Base-by-base conservation (phyloP, 1,140 invertebrate species). In the Caenorhabditis inopinata region DNA sequence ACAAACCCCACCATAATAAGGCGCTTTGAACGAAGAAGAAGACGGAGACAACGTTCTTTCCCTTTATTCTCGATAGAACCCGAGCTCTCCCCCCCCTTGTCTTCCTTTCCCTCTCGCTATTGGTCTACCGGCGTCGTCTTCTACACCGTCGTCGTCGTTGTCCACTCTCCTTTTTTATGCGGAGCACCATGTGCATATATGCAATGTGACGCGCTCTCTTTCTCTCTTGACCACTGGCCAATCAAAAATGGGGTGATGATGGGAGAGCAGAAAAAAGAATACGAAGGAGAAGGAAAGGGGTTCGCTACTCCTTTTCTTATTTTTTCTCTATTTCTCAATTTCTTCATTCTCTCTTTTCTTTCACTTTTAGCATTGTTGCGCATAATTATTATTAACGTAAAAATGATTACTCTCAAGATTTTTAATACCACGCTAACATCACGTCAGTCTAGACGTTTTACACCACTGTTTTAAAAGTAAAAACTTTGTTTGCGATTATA, bases 181-280 rank as follows among this genome's bases (percentile, higher is more conserved):
- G 25, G 25, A 38, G 58, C 58, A 38, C 58, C 38, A n/a, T 68
- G 53, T 58, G 32, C 25, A 68, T 68, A 32, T 68, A 68, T 68
- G 58, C 58, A 68, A 68, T 68, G 58, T 68, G 58, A 68, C 32
- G 58, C 58, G 58, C 58, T 68, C 58, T 68, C 32, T 68, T 58
- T 51, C 51, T 58, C 27, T 68, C 58, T 68, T 68, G 58, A 68
- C 58, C 58, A 68, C 29, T 68, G 58, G 58, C 58, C 58, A 68
- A 68, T 68, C 58, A 68, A 68, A 68, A 68, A 68, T 68, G 58
- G 58, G 58, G 58, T 68, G 58, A 68, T 68, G 58, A 68, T 68
- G 58, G 58, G 58, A 68, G 32, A 68, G 58, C 29, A 38, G 11
- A 51, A 32, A 68, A 68, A 68, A 68, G n/a, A 68, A 68, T 21